phyloP scores from a whole-genome alignment of 2,113 vertebrate genomes.

The Malurus elegans region DNA sequence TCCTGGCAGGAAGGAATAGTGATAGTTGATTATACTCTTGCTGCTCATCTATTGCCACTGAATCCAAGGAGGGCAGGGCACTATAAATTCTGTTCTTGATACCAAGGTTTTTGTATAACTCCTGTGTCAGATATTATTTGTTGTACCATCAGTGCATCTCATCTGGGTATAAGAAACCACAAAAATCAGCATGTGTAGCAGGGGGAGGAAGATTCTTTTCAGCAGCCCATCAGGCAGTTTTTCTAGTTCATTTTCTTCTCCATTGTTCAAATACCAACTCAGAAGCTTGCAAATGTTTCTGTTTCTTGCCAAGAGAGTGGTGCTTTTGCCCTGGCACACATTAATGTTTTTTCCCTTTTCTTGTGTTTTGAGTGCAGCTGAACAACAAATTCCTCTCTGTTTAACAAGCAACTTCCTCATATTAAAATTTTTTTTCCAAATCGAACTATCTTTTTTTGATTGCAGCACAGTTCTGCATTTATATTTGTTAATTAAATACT shows the following conservation, averaged over 20 bases:
- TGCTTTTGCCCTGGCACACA: conserved; percentile 59
- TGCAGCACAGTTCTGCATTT: background rate
- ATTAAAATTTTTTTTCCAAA: background rate
- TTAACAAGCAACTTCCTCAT: conserved; percentile 42
- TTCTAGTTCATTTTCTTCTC: conserved; percentile 51
- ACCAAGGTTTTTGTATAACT: background rate
- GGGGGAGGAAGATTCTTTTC: background rate
- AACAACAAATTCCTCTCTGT: conserved; percentile 44
- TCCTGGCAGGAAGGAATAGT: background rate
- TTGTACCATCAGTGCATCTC: background rate
- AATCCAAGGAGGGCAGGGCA: background rate
- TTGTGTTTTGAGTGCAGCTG: conserved; percentile 63
- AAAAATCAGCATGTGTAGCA: background rate
- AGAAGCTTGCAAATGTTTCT: conserved; percentile 54
- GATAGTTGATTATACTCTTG: background rate
- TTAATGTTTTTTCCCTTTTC: conserved; percentile 15
- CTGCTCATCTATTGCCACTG: background rate
- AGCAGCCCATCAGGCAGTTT: conserved; percentile 24
- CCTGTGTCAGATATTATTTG: background rate
- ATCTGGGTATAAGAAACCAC: background rate
- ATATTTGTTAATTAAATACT: background rate
- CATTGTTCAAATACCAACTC: conserved; percentile 17
- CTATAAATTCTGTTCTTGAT: background rate
- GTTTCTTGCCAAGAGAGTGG: conserved; percentile 52
- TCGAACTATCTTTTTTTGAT: background rate